Base-by-base conservation (phyloP, 92 coral and sea anemone species). In the Umimayanthus kanabou region DNA sequence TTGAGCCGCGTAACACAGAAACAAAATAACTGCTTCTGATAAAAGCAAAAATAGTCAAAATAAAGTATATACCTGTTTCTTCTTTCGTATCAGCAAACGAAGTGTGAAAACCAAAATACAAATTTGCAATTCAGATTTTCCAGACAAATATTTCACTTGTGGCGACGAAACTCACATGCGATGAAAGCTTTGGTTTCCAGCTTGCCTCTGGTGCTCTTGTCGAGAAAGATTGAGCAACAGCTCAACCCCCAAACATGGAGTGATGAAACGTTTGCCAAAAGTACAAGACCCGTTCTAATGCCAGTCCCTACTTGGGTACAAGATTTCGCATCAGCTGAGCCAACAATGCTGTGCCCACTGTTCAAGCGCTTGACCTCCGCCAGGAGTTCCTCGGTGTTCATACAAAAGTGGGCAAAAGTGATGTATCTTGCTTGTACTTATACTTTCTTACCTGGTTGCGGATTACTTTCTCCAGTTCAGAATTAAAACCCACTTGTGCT, bases 401-500 rank as follows among this genome's bases (percentile, higher is more conserved):
- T 33, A 33, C 37, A 33, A 33, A 4, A 42, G 45, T 0, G 45
- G 5, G 45, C 2, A 42, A 42, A 42, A 42, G 45, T 47, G 50
- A 47, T 47, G 11, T 47, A 47, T 47, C 50, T 47, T 47, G 6
- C 50, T 47, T 47, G 1, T 47, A 47, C 50, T 47, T 47, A 7
- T 47, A 47, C 50, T 47, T 47, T 79, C 69, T 79, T 79, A 79
- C 82, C 82, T 79, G 82, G 40, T 79, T 86, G 82, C 72, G 57
- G 71, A 87, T 82, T 87, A 58, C 85, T 86, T 80, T 76, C 50
- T 77, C 67, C 40, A 89, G 87, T 69, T 91, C 92, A 15, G 89
- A 82, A 50, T 73, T 49, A 39, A 91, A 75, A 64, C 74, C 85
- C 39, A 91, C 37, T 70, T 89, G 91, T 71, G 92, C 92, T 25